Conservation (phyloP, 2,113 vertebrate species). For the Clarias macrocephalus region DNA sequence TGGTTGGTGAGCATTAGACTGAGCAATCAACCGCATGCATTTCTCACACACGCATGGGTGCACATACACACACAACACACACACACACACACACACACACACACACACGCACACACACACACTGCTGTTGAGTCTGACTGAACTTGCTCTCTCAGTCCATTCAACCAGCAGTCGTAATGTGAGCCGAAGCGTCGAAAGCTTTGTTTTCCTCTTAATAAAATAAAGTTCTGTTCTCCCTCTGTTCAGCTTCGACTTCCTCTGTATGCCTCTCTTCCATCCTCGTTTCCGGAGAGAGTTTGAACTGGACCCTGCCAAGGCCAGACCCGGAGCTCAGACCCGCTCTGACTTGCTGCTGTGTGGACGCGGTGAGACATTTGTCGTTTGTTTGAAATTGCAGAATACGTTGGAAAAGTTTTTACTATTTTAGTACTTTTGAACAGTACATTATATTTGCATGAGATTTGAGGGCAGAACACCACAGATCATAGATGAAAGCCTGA, state of each 20-base stretch:
- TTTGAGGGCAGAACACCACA: background rate
- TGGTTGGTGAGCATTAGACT: background rate
- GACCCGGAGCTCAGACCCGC: slow-evolving; percentile 83
- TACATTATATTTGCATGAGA: background rate
- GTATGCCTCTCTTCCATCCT: slow-evolving; percentile 90
- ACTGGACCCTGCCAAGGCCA: slow-evolving; percentile 78
- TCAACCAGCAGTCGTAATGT: too few relatives aligned
- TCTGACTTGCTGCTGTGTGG: slow-evolving; percentile 89
- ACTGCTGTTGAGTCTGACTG: background rate
- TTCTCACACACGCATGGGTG: too few relatives aligned
- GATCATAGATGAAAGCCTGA: background rate
- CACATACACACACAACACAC: background rate
- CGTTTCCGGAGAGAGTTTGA: slow-evolving; percentile 85
- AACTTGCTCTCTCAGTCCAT: too few relatives aligned
- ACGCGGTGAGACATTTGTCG: slow-evolving; percentile 72
- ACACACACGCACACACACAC: background rate
- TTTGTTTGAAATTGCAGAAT: background rate
- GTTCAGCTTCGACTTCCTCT: slow-evolving; percentile 89
- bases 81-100: background rate
- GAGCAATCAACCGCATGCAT: too few relatives aligned
- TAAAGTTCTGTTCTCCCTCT: background rate
- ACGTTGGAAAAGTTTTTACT: background rate
- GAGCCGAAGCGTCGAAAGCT: background rate
- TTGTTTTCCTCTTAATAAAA: background rate
- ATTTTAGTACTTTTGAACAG: too few relatives aligned